These are phyloP conservation scores for Acanthosepion lycidas DNA, from an alignment of 2,888 invertebrate species.

Conservation along the genomic window DNA sequence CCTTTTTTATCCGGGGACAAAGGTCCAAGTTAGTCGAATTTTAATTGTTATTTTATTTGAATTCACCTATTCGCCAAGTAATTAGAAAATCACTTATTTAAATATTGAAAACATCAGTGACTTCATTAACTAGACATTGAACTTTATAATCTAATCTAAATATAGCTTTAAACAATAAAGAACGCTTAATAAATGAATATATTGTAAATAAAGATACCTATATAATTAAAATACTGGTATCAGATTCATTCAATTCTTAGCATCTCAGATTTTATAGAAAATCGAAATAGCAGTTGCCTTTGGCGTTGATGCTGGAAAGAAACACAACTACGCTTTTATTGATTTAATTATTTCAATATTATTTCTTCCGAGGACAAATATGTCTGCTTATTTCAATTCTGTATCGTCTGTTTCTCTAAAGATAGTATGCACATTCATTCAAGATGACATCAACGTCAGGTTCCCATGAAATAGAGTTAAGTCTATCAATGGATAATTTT, in stretches of 20 bases:
- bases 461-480: background rate
- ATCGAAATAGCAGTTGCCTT: background rate
- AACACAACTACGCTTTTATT: background rate
- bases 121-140: too few species aligned
- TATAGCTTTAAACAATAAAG: too few species aligned
- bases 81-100: background rate
- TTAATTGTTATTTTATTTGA: too few species aligned
- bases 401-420: background rate
- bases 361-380: background rate
- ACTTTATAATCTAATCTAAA: too few species aligned
- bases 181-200: too few species aligned
- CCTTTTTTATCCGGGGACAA: background rate
- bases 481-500: background rate
- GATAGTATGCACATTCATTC: background rate
- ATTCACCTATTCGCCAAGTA: background rate
- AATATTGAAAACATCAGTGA: background rate
- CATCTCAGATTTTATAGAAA: background rate
- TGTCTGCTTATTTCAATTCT: background rate
- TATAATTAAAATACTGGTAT: background rate
- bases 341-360: background rate
- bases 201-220: too few species aligned
- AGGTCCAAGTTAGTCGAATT: too few species aligned
- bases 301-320: background rate
- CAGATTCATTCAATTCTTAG: background rate
- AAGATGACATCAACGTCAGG: background rate